These are phyloP conservation scores for Falco concolor DNA, from an alignment of 2,797 vertebrate species.

Conservation along the genomic window DNA sequence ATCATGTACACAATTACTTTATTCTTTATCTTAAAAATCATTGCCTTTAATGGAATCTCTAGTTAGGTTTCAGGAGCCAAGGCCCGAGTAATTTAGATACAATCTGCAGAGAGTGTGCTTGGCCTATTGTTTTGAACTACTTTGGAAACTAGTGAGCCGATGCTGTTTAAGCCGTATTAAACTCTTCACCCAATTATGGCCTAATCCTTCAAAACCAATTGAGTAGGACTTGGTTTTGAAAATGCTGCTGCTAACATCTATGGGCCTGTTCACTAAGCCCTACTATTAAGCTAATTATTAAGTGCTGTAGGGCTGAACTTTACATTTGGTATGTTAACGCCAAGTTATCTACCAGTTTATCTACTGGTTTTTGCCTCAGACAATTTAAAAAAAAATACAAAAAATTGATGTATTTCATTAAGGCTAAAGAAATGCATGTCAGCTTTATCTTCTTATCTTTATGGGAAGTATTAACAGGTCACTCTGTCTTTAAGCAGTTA, in stretches of 20 bases:
- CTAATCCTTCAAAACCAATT: background rate
- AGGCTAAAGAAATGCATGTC: background rate
- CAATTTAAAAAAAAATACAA: background rate
- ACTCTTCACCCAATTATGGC: background rate
- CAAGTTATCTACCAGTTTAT: background rate
- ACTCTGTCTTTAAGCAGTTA: background rate
- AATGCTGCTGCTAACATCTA: background rate
- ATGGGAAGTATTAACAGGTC: background rate
- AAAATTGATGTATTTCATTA: background rate
- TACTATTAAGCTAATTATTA: background rate
- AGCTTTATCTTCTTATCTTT: background rate
- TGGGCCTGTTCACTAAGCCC: background rate
- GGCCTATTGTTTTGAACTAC: background rate
- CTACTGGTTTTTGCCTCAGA: background rate
- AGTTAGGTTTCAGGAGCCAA: background rate
- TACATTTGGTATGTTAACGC: background rate
- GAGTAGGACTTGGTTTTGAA: background rate
- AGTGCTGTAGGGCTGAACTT: background rate
- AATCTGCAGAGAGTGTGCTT: background rate
- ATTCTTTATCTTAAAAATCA: background rate
- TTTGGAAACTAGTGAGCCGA: background rate
- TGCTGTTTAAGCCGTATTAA: background rate
- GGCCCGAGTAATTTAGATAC: constrained; percentile 12
- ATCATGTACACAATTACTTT: background rate
- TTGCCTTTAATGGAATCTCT: background rate